These are phyloP conservation scores for Phengaris alcon DNA, from an alignment of 2,888 invertebrate species.

Conservation along the genomic window DNA sequence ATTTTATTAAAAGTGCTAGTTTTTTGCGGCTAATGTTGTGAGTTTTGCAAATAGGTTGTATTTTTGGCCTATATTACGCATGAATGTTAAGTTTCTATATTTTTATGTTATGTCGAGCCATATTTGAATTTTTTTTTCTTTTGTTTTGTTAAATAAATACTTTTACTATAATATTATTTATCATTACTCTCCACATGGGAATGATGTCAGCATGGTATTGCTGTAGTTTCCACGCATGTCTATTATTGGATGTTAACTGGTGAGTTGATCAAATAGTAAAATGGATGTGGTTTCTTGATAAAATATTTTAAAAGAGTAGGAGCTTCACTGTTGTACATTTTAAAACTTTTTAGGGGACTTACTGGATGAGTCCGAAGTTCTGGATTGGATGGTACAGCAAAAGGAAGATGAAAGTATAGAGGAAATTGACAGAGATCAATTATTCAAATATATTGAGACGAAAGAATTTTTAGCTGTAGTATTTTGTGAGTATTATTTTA, in stretches of 20 bases:
- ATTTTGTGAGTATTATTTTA: conserved; percentile 87
- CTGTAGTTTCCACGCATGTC: conserved; percentile 74
- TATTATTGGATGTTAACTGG: conserved; percentile 69
- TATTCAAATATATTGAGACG: conserved; percentile 90
- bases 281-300: conserved; percentile 78
- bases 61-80: conserved; percentile 73
- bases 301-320: conserved; percentile 44
- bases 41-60: conserved; percentile 68
- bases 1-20: conserved; percentile 27
- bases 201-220: conserved; percentile 78
- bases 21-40: conserved; percentile 60
- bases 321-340: conserved; percentile 50
- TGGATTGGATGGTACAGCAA: conserved; percentile 95
- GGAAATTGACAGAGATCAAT: conserved; percentile 89
- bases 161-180: conserved; percentile 67
- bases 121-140: conserved; percentile 60
- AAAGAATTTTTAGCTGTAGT: conserved; percentile 95
- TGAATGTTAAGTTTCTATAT: conserved; percentile 67
- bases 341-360: conserved; percentile 73
- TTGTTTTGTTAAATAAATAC: conserved; percentile 76
- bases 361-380: conserved; percentile 87
- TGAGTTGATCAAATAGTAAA: conserved; percentile 68
- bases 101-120: conserved; percentile 72
- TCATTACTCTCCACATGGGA: conserved; percentile 68
- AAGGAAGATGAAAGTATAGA: conserved; percentile 95